These are phyloP conservation scores for Condylostylus longicornis DNA, from an alignment of 1,140 invertebrate genomes.

Conservation along the genomic window DNA sequence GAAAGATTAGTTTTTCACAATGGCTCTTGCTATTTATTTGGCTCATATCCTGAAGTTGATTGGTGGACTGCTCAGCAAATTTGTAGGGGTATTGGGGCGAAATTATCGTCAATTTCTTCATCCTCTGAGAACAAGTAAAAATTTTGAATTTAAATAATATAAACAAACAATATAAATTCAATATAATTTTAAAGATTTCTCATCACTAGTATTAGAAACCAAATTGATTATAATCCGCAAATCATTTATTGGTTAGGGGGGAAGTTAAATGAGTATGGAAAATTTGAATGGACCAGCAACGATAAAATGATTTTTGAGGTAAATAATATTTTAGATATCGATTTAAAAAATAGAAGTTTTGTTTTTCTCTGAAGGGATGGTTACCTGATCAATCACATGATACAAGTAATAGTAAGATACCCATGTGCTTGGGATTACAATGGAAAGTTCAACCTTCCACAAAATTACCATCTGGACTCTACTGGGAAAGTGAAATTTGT, in stretches of 20 bases:
- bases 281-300: constrained; percentile 44
- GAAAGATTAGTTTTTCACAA: constrained; percentile 46
- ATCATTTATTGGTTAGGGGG: constrained; percentile 51
- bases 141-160: background rate
- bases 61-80: constrained; percentile 57
- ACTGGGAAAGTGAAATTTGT: constrained; percentile 44
- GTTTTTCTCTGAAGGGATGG: constrained; percentile 32
- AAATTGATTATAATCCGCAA: constrained; percentile 48
- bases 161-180: background rate
- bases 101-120: constrained; percentile 43
- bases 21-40: constrained; percentile 53
- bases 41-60: constrained; percentile 53
- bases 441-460: constrained; percentile 44
- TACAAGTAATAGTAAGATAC: constrained; percentile 20
- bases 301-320: constrained; percentile 38
- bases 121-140: constrained; percentile 39
- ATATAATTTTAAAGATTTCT: constrained; percentile 41
- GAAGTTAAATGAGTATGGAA: constrained; percentile 26
- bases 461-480: constrained; percentile 43
- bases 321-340: constrained; percentile 1
- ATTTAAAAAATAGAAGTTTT: constrained; percentile 18
- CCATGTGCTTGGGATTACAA: constrained; percentile 40
- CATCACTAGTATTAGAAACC: constrained; percentile 43
- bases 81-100: constrained; percentile 46
- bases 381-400: constrained; percentile 32